Evolutionary conservation across 1,140 invertebrate genomes (phyloP).

Genomic region (Micrasema minimum): DNA sequence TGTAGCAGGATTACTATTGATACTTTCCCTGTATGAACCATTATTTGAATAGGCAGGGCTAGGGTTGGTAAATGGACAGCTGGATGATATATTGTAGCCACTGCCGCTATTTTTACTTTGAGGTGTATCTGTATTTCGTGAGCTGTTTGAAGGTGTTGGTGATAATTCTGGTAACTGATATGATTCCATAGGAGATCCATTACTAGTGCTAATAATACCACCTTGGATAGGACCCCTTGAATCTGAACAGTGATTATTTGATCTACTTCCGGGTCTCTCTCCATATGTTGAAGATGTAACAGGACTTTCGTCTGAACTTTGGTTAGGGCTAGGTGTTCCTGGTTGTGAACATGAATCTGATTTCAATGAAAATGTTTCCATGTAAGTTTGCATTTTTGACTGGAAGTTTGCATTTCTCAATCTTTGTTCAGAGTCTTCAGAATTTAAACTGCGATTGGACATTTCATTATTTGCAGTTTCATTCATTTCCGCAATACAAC

Average conservation of each 20-base stretch:
- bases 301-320: constrained; percentile 72
- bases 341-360: constrained; percentile 54
- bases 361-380: constrained; percentile 49
- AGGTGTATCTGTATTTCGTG: constrained; percentile 63
- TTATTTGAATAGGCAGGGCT: constrained; percentile 63
- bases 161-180: constrained; percentile 64
- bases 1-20: constrained; percentile 61
- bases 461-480: constrained; percentile 47
- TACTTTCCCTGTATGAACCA: constrained; percentile 60
- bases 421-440: constrained; percentile 41
- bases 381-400: constrained; percentile 47
- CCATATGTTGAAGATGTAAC: constrained; percentile 78
- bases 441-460: constrained; percentile 31
- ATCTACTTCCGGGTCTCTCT: constrained; percentile 65
- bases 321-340: constrained; percentile 66
- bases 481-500: constrained; percentile 57
- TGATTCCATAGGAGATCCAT: constrained; percentile 73
- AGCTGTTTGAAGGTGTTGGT: constrained; percentile 64
- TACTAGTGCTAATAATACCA: constrained; percentile 79
- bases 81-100: constrained; percentile 58
- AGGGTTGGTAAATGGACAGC: constrained; percentile 59
- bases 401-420: constrained; percentile 48
- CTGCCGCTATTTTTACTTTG: constrained; percentile 60
- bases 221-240: constrained; percentile 77
- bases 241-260: constrained; percentile 62